These are phyloP conservation scores for Leptogaster cylindrica DNA, from an alignment of 2,888 invertebrate genomes.

Conservation along the genomic window DNA sequence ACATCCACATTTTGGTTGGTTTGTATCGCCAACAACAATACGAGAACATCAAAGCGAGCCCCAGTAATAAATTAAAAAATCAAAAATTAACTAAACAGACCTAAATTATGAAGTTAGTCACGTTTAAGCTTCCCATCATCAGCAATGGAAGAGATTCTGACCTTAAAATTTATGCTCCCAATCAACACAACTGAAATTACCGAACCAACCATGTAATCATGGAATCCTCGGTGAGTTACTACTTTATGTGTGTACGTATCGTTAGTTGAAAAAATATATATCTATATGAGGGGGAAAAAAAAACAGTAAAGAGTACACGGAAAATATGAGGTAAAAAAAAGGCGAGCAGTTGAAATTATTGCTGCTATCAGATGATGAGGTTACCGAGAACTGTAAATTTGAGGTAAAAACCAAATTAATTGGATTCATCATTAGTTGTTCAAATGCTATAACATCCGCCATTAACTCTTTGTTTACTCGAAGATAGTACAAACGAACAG, in stretches of 20 bases:
- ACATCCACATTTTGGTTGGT: too few relatives aligned
- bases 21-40: constrained; percentile 2
- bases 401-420: constrained; percentile 32
- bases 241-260: not conserved
- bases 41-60: not conserved
- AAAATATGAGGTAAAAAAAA: not conserved
- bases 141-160: constrained; percentile 24
- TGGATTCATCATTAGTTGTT: constrained; percentile 31
- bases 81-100: constrained; percentile 40
- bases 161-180: not conserved
- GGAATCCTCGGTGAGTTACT: constrained; percentile 17
- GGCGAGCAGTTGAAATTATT: not conserved
- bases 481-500: not conserved
- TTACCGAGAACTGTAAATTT: constrained; percentile 35
- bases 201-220: constrained; percentile 22
- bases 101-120: constrained; percentile 45
- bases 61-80: constrained; percentile 7
- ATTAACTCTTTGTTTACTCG: constrained; percentile 14
- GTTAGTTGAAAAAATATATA: not conserved
- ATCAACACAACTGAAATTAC: constrained; percentile 3
- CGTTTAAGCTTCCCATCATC: constrained; percentile 43
- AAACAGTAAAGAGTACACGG: not conserved
- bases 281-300: too few relatives aligned
- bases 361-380: constrained; percentile 24
- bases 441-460: constrained; percentile 18